A percentile compares a stretch with the other conserved stretches of the same genome.
Evolutionary conservation across 2,888 invertebrate genomes (phyloP).

Genomic region (Synergus japonicus): DNA sequence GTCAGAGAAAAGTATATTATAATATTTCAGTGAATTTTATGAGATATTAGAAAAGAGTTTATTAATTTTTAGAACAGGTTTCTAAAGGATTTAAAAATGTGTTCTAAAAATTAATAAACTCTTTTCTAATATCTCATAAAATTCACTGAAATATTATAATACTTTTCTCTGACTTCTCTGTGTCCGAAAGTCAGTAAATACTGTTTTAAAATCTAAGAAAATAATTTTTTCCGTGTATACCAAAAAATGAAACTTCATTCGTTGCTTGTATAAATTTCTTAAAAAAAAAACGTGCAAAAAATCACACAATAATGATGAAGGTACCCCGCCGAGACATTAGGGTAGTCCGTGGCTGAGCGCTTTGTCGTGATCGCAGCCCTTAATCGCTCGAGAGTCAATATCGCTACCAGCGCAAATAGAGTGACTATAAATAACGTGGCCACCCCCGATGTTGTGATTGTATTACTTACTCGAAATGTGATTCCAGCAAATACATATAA

Average conservation of each 20-base stretch:
- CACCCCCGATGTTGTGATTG: slow-evolving; percentile 76
- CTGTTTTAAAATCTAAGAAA: too few species aligned
- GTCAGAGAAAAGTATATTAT: too few species aligned
- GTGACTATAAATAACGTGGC: slow-evolving; percentile 75
- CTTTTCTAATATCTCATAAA: too few species aligned
- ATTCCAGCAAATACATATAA: slow-evolving; percentile 44
- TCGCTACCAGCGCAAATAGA: slow-evolving; percentile 65
- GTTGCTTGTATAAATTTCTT: neutral
- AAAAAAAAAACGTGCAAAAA: neutral
- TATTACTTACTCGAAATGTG: slow-evolving; percentile 69
- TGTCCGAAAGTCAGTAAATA: too few species aligned
- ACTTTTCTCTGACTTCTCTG: too few species aligned
- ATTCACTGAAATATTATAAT: too few species aligned
- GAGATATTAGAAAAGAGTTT: too few species aligned
- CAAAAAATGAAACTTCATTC: neutral
- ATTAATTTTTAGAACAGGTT: too few species aligned
- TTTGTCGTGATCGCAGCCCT: slow-evolving; percentile 34
- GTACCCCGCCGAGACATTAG: neutral
- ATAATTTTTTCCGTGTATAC: too few species aligned
- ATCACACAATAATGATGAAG: neutral
- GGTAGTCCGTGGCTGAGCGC: neutral
- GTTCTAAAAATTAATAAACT: too few species aligned
- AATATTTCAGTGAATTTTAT: too few species aligned
- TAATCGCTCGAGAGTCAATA: slow-evolving; percentile 48
- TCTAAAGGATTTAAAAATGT: too few species aligned